Conservation (phyloP, 2,113 vertebrate genomes). For the Erinaceus europaeus region DNA sequence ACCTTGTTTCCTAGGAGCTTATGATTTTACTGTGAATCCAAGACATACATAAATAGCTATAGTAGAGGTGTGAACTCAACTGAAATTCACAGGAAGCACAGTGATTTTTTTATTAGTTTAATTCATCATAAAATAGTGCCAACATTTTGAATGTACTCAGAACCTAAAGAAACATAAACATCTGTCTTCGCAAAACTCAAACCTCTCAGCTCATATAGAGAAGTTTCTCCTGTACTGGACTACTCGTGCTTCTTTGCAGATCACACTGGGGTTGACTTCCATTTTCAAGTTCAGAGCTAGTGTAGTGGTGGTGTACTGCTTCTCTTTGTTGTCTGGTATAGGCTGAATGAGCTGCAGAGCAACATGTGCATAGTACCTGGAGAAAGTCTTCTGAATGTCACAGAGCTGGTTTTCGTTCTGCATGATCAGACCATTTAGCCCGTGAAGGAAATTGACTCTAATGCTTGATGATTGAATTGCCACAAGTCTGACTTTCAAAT, state of each 20-base stretch:
- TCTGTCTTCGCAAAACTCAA: background rate
- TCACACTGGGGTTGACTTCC: background rate
- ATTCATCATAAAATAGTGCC: background rate
- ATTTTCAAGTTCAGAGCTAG: background rate
- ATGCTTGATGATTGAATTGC: background rate
- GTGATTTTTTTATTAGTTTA: background rate
- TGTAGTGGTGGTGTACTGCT: rapidly evolving
- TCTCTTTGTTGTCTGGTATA: no score
- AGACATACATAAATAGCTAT: background rate
- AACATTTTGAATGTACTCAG: background rate
- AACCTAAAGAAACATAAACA: background rate
- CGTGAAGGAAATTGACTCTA: background rate
- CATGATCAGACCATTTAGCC: background rate
- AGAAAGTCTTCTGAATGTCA: no score
- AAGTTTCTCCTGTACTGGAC: background rate
- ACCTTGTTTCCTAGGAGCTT: background rate
- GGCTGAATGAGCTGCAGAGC: no score
- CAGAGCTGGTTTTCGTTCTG: background rate
- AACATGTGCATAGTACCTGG: no score
- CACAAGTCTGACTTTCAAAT: background rate
- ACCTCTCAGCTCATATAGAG: background rate
- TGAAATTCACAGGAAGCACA: background rate
- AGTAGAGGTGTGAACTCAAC: background rate
- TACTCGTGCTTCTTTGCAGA: background rate
- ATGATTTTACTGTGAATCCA: background rate